phyloP scores from a whole-genome alignment of 2,888 invertebrate species.

The Dicycla oo region DNA sequence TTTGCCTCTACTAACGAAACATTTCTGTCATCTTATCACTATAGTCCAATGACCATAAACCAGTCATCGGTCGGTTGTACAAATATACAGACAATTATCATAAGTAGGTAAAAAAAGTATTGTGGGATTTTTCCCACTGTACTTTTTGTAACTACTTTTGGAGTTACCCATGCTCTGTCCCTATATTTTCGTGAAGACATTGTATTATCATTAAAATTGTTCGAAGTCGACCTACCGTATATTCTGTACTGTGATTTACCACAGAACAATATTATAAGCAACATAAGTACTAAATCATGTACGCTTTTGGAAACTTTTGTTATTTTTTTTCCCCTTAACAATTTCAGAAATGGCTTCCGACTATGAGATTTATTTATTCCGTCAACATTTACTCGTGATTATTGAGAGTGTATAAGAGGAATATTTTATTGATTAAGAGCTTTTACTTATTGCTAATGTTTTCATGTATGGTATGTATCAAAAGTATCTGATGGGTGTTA shows the following conservation, averaged over 20 bases:
- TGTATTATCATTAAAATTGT: not conserved
- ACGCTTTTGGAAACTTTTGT: conserved; percentile 26
- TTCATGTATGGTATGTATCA: too few relatives aligned
- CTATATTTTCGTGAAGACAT: not conserved
- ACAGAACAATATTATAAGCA: conserved; percentile 42
- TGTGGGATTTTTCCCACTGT: not conserved
- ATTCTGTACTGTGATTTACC: not conserved
- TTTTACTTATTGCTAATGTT: too few relatives aligned
- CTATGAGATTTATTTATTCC: conserved; percentile 16
- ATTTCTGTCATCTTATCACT: not conserved
- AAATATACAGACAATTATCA: not conserved
- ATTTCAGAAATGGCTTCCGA: conserved; percentile 11
- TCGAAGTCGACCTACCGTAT: not conserved
- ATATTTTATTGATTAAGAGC: too few relatives aligned
- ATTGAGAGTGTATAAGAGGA: not conserved
- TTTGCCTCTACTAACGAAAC: not conserved
- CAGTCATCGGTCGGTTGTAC: not conserved
- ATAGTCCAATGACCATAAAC: not conserved
- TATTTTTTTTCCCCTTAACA: conserved; percentile 5
- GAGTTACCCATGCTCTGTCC: not conserved
- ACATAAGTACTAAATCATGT: conserved; percentile 55
- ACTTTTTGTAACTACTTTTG: not conserved
- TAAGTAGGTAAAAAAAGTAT: not conserved
- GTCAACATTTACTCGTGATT: not conserved
- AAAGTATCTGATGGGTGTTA: too few relatives aligned